Base-by-base conservation (phyloP, 2,888 invertebrate species). In the Macrophya annulata region DNA sequence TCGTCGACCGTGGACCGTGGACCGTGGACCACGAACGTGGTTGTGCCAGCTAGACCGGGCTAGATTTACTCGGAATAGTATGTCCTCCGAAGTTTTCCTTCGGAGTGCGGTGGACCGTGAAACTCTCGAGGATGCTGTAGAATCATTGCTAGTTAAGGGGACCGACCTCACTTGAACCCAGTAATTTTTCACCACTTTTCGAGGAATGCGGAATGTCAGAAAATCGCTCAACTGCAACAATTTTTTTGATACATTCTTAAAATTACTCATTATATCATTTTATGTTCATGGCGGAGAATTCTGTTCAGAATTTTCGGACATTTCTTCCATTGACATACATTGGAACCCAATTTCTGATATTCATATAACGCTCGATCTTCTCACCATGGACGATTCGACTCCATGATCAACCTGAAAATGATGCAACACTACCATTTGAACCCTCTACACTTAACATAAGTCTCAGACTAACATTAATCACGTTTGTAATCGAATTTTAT, bases 161-260 rank as follows among this genome's bases (percentile, higher is more conserved):
- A 77, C 77, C 77, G 77, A 77, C 77, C 77, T 77, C 77, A 31
- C 25, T 77, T 43, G 77, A 77, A 51, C 77, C 37, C 51, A 0
- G 77, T 21, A 43, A 77, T 77, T 37, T 25, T 45, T 74, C 10
- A 21, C 25, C 37, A 10, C 31, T 77, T 55, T 76, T 51, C 21
- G 62, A 31, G 25, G 21, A 62, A 37, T 68, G 37, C 37, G 68
- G 68, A 68, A 68, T 68, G 17, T 37, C 15, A 25, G 37, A 17
- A 37, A 31, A 25, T 17, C 68, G 37, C 15, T 68, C 68, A 37
- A 17, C 31, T 68, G 37, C 37, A 37, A 37, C 25, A 31, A 68
- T 8, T 25, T 17, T 68, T 68, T 37, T 37, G 6, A 8, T 15
- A 68, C 31, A 68, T 68, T 68, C 6, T 15, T 37, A 15, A 15